Base-by-base conservation (phyloP, 2,113 vertebrate species). In the Athene cunicularia region DNA sequence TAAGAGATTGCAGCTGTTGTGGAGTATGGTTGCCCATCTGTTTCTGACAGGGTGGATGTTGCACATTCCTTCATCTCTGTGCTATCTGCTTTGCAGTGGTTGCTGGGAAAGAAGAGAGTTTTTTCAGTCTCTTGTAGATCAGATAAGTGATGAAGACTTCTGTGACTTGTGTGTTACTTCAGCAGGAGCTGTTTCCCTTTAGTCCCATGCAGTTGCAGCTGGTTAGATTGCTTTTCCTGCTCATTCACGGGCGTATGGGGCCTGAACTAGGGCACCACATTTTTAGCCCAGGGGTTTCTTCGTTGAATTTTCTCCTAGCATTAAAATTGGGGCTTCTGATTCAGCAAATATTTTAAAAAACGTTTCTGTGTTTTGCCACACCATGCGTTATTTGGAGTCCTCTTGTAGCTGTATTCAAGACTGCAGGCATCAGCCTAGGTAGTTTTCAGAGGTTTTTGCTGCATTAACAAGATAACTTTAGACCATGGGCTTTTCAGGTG, bases 1-100 rank as follows among this genome's bases (percentile, higher is more conserved):
- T 85, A 93, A 93, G 92, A 91, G 91, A 87, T 77, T 87, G 93
- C 94, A 95, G 96, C 94, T 95, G 95, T 90, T 90, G 77, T 87
- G 80, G 92, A 94, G 87, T 84, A 73, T 81, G 93, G 85, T 82
- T 84, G 80, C 90, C 93, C 86, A 90, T 94, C 92, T 94, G 86
- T 93, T 96, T 88, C 87, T 96, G 96, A 47, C 60, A 47, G 73
- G 71, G 55, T 95, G 77, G 77, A 85, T 94, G 66, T 93, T 90
- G 85, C 77, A 80, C 91, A 91, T 97, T 96, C 86, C 86, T 91
- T 93, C 94, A 82, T 68, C 94, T 73, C 18, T 64, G 35, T 73
- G 66, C 58, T 96, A 21, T 91, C 74, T 70, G 50, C 90, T 95
- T 86, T 91, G 77, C 93, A 95, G 80, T 0, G 28, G 89, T 91